phyloP scores from a whole-genome alignment of 2,113 vertebrate species.

The Romanogobio albipinnatus region DNA sequence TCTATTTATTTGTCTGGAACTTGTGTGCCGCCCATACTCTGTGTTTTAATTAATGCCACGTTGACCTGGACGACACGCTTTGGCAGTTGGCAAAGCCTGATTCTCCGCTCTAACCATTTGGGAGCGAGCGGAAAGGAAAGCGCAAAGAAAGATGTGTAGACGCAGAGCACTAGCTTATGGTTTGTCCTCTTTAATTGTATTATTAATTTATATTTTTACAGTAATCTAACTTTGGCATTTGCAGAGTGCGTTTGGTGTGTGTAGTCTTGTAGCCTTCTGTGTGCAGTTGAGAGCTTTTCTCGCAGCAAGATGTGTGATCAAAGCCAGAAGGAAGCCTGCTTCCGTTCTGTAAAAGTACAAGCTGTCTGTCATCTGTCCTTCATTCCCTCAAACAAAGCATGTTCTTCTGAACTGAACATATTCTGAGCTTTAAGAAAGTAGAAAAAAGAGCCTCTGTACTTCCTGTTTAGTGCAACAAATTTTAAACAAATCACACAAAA shows the following conservation, averaged over 20 bases:
- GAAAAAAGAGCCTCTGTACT: background rate
- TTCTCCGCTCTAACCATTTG: conserved; percentile 43
- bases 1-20: conserved; percentile 51
- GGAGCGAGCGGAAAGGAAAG: conserved; percentile 12
- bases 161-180: background rate
- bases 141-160: background rate
- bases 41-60: conserved; percentile 61
- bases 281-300: conserved; percentile 30
- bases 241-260: background rate
- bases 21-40: conserved; percentile 43
- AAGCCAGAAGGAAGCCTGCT: conserved; percentile 36
- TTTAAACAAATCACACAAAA: background rate
- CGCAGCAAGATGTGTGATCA: conserved; percentile 43
- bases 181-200: conserved; percentile 23
- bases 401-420: conserved; percentile 33
- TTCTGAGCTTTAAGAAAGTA: background rate
- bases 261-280: conserved; percentile 23
- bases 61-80: conserved; percentile 52
- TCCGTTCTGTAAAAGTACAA: conserved; percentile 34
- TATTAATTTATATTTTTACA: conserved; percentile 12
- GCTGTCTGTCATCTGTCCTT: conserved; percentile 44
- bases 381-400: conserved; percentile 40
- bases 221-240: conserved; percentile 15
- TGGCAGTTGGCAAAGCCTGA: conserved; percentile 47
- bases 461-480: conserved; percentile 1